These are phyloP conservation scores for Drosophila tani DNA, from an alignment of 1,140 invertebrate genomes.

Conservation along the genomic window DNA sequence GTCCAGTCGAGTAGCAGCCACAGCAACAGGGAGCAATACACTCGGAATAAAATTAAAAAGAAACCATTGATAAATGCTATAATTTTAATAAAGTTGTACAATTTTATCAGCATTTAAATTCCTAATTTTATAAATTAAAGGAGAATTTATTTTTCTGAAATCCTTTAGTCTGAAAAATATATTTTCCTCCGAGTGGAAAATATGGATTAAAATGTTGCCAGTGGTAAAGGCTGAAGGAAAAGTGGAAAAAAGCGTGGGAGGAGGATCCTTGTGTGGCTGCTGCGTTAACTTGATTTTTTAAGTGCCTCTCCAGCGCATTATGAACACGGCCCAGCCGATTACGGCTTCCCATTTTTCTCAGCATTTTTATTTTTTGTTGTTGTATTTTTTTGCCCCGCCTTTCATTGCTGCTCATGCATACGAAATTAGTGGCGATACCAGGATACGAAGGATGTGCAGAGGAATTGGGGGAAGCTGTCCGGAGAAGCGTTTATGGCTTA, in stretches of 20 bases:
- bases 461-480: slow-evolving; percentile 24
- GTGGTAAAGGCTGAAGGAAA: slow-evolving; percentile 9
- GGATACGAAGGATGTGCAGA: slow-evolving; percentile 16
- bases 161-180: not conserved
- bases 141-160: too few species aligned
- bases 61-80: not conserved
- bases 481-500: slow-evolving; percentile 78
- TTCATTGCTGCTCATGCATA: slow-evolving; percentile 80
- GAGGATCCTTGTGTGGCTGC: slow-evolving; percentile 45
- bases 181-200: slow-evolving; percentile 48
- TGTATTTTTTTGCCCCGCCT: slow-evolving; percentile 26
- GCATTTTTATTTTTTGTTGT: slow-evolving; percentile 8
- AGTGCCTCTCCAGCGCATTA: slow-evolving; percentile 71
- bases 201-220: slow-evolving; percentile 83
- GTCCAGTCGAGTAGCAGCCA: slow-evolving; percentile 18
- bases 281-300: slow-evolving; percentile 81
- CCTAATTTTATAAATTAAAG: not conserved
- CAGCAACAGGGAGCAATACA: slow-evolving; percentile 25
- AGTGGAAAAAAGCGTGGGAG: slow-evolving; percentile 2
- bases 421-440: slow-evolving; percentile 67
- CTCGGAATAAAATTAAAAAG: not conserved
- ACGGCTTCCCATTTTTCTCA: slow-evolving; percentile 44
- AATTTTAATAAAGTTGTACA: not conserved
- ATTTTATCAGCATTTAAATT: too few species aligned
- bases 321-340: slow-evolving; percentile 59